These are phyloP conservation scores for Phyllostomus hastatus DNA, from an alignment of 2,113 vertebrate genomes.

Conservation along the genomic window DNA sequence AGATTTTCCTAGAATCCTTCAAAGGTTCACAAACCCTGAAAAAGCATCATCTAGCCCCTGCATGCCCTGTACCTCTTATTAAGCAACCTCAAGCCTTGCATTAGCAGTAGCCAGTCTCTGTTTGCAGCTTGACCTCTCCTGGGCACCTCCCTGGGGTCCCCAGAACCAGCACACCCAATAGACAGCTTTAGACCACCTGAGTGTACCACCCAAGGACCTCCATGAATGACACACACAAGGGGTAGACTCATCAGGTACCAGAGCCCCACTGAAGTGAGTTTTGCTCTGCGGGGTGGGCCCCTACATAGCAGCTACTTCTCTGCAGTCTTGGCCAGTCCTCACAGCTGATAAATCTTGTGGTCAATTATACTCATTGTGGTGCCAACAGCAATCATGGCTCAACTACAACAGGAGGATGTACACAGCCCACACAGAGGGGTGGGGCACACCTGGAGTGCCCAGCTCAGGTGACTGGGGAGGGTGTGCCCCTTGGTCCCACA, in stretches of 20 bases:
- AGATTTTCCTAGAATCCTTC: background rate
- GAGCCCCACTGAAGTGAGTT: background rate
- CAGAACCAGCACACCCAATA: background rate
- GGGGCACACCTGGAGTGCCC: background rate
- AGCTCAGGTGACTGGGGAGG: background rate
- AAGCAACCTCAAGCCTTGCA: background rate
- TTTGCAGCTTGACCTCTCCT: background rate
- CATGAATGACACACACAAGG: background rate
- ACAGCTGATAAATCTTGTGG: background rate
- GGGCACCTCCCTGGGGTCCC: background rate
- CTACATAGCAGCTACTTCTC: background rate
- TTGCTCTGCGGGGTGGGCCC: background rate
- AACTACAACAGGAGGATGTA: background rate
- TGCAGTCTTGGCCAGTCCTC: background rate
- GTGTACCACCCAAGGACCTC: background rate
- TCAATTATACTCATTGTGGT: background rate
- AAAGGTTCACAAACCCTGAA: background rate
- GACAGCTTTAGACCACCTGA: background rate
- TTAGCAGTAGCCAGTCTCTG: background rate
- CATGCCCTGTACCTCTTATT: background rate
- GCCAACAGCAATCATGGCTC: background rate
- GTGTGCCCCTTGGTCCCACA: background rate
- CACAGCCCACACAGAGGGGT: background rate
- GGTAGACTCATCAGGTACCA: background rate
- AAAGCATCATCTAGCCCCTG: background rate